A percentile compares a stretch with the other conserved stretches of the same genome.
Conservation (phyloP, 1,140 invertebrate genomes). For the Drosophila pachea region DNA sequence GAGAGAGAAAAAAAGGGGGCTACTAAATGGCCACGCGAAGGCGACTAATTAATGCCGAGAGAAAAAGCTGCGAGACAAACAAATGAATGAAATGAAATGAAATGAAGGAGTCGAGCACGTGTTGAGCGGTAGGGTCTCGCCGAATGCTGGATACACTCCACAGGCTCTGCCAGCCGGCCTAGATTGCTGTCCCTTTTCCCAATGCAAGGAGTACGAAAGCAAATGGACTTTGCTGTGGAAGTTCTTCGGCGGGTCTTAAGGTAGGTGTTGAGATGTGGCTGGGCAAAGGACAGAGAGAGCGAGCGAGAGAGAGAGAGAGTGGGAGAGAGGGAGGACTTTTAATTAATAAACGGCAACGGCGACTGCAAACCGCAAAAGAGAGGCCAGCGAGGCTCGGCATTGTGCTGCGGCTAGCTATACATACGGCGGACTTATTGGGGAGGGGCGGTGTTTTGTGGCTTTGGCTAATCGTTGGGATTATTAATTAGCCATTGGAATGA, state of each 20-base stretch:
- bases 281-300: not conserved
- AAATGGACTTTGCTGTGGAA: slow-evolving; percentile 14
- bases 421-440: not conserved
- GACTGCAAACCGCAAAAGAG: slow-evolving; percentile 42
- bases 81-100: slow-evolving; percentile 56
- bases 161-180: not conserved
- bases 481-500: slow-evolving; percentile 74
- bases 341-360: slow-evolving; percentile 59
- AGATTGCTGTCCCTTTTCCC: not conserved
- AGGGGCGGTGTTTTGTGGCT: slow-evolving; percentile 9
- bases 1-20: slow-evolving; percentile 7
- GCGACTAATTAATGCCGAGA: slow-evolving; percentile 71
- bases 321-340: slow-evolving; percentile 49
- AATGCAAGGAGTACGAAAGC: slow-evolving; percentile 15
- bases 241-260: not conserved
- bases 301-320: not conserved
- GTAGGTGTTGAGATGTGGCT: slow-evolving; percentile 11
- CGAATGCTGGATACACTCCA: slow-evolving; percentile 38
- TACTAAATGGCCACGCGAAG: slow-evolving; percentile 60
- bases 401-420: no score
- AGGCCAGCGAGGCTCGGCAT: not conserved
- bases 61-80: slow-evolving; percentile 56
- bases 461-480: slow-evolving; percentile 70
- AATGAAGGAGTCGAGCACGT: not conserved
- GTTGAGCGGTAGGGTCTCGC: not conserved